Evolutionary conservation across 2,888 invertebrate genomes (phyloP).

Genomic region (Ormia ochracea): DNA sequence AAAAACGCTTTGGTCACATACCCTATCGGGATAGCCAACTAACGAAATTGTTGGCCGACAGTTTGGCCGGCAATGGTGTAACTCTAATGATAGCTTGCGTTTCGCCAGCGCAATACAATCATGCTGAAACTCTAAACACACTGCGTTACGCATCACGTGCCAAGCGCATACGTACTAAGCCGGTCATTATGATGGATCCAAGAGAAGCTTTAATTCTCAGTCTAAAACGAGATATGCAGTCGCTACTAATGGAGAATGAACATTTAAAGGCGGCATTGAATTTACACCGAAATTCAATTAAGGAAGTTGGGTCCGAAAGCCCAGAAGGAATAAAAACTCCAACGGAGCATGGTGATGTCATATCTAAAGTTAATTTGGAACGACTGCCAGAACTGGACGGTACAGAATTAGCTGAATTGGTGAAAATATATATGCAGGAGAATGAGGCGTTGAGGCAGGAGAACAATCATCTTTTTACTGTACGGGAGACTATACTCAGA

Average conservation of each 20-base stretch:
- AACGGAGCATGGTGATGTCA: conserved; percentile 61
- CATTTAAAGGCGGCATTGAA: conserved; percentile 87
- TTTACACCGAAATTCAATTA: conserved; percentile 79
- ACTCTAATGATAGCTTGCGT: conserved; percentile 98
- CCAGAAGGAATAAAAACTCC: conserved; percentile 47
- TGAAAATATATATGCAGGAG: conserved; percentile 90
- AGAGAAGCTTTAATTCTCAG: conserved; percentile 93
- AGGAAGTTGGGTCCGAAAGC: conserved; percentile 52
- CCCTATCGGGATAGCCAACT: conserved; percentile 96
- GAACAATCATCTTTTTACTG: conserved; percentile 89
- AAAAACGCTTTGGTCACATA: conserved; percentile 88
- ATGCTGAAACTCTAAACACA: conserved; percentile 92
- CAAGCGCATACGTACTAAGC: conserved; percentile 94
- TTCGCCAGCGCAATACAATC: conserved; percentile 91
- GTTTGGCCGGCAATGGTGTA: conserved; percentile 94
- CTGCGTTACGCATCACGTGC: conserved; percentile 94
- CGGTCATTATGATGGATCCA: conserved; percentile 96
- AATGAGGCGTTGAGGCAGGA: conserved; percentile 88
- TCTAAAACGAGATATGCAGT: conserved; percentile 90
- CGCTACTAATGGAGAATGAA: conserved; percentile 91
- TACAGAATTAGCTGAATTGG: conserved; percentile 88
- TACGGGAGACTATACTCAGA: conserved; percentile 87
- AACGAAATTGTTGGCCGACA: conserved; percentile 94
- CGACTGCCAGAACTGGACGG: conserved; percentile 85
- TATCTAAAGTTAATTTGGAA: conserved; percentile 83